phyloP scores from a whole-genome alignment of 2,113 vertebrate genomes.

The Mola mola region DNA sequence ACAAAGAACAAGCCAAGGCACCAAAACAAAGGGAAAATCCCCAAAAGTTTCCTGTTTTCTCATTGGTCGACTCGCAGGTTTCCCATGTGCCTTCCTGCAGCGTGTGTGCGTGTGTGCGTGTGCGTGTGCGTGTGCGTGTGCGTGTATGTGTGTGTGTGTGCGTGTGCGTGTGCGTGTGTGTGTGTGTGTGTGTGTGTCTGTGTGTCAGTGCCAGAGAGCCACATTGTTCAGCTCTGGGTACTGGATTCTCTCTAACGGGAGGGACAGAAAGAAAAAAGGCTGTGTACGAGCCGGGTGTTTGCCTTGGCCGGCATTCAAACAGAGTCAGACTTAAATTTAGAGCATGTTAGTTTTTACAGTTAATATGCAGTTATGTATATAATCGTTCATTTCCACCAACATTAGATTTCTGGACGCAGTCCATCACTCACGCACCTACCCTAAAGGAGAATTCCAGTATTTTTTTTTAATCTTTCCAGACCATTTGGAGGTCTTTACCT shows the following conservation, averaged over 20 bases:
- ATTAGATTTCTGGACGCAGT: no score
- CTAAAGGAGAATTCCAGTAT: no score
- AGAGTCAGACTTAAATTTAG: background rate
- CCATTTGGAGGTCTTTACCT: no score
- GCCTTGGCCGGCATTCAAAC: conserved; percentile 23
- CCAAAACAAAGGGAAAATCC: conserved; percentile 69
- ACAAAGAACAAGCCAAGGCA: conserved; percentile 34
- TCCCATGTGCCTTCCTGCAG: conserved; percentile 34
- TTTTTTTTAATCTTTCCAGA: no score
- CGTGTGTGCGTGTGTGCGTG: conserved; percentile 34
- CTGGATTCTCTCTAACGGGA: no score
- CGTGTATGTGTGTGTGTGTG: conserved; percentile 29
- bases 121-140: conserved; percentile 23
- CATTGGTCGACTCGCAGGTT: conserved; percentile 63
- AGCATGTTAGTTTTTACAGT: conserved; percentile 9
- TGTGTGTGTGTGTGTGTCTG: no score
- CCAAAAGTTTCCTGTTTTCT: conserved; percentile 57
- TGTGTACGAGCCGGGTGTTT: conserved; percentile 10
- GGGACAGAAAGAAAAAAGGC: no score
- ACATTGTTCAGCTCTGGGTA: no score
- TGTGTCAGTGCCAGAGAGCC: no score
- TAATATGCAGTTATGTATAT: no score
- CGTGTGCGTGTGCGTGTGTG: conserved; percentile 24
- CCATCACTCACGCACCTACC: background rate
- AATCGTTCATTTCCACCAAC: no score